Conservation (phyloP, 1,140 invertebrate genomes). For the Coelopa frigida region DNA sequence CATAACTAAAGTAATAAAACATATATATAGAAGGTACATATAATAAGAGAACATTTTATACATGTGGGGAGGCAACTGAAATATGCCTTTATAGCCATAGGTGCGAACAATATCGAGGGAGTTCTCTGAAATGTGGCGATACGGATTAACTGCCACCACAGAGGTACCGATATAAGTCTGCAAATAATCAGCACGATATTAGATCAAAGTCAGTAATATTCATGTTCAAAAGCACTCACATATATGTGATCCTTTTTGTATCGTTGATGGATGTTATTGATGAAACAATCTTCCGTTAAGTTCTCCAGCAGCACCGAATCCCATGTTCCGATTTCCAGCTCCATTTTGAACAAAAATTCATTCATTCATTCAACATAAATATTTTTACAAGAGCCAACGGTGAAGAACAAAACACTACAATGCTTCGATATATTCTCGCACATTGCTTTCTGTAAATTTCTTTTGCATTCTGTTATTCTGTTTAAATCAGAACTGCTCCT, state of each 20-base stretch:
- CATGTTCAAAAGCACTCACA: constrained; percentile 46
- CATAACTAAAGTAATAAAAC: constrained; percentile 26
- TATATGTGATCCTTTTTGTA: constrained; percentile 75
- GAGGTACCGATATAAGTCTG: constrained; percentile 74
- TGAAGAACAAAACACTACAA: too few relatives aligned
- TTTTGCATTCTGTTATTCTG: too few relatives aligned
- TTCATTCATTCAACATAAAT: too few relatives aligned
- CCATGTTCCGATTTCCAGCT: constrained; percentile 57
- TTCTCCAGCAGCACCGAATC: constrained; percentile 70
- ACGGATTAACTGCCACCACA: constrained; percentile 69
- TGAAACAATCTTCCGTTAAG: constrained; percentile 66
- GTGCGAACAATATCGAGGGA: constrained; percentile 67
- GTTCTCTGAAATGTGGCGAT: constrained; percentile 67
- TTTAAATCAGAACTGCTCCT: too few relatives aligned
- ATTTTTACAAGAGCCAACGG: too few relatives aligned
- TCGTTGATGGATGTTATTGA: constrained; percentile 65
- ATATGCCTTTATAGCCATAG: constrained; percentile 70
- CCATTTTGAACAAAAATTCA: constrained; percentile 23
- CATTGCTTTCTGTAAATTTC: too few relatives aligned
- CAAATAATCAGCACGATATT: neutral
- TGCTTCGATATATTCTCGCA: too few relatives aligned
- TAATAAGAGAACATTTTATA: constrained; percentile 41
- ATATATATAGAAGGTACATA: neutral
- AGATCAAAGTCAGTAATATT: neutral
- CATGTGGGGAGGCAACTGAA: constrained; percentile 86